Evolutionary conservation across 2,888 invertebrate genomes (phyloP).

Genomic region (Gnatocerus cornutus): DNA sequence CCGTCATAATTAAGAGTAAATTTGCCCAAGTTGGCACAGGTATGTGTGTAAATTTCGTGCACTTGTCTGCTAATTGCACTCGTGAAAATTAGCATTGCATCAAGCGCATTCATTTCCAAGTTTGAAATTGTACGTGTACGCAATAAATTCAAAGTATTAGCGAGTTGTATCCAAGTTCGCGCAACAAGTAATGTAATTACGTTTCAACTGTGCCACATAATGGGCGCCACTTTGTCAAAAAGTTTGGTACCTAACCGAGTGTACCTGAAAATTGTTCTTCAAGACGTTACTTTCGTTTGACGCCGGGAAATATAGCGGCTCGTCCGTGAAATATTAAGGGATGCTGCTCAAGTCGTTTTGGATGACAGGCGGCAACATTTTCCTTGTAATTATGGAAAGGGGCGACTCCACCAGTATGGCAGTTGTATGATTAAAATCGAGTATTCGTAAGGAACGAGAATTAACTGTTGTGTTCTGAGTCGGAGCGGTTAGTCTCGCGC

Average conservation of each 20-base stretch:
- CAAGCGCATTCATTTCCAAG: conserved; percentile 22
- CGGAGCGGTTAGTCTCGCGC: conserved; percentile 50
- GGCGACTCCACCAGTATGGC: conserved; percentile 55
- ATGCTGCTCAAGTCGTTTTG: conserved; percentile 50
- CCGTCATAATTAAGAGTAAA: neutral
- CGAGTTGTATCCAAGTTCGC: conserved; percentile 50
- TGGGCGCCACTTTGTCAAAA: conserved; percentile 47
- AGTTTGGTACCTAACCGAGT: conserved; percentile 20
- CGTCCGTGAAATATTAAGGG: conserved; percentile 46
- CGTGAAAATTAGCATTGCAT: conserved; percentile 2
- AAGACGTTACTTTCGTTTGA: conserved; percentile 26
- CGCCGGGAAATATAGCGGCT: conserved; percentile 28
- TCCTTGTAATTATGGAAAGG: conserved; percentile 56
- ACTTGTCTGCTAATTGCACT: conserved; percentile 4
- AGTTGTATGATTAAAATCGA: conserved; percentile 63
- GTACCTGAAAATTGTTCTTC: conserved; percentile 31
- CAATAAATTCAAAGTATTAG: conserved; percentile 52
- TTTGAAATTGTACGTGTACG: conserved; percentile 49
- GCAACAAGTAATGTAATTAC: conserved; percentile 54
- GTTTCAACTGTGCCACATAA: conserved; percentile 49
- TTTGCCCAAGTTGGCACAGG: neutral
- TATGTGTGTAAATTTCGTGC: conserved; percentile 1
- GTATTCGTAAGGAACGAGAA: conserved; percentile 57
- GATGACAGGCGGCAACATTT: conserved; percentile 59
- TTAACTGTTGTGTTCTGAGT: conserved; percentile 62